A percentile compares a stretch with the other conserved stretches of the same genome.
Evolutionary conservation across 2,888 invertebrate species (phyloP).

Genomic region (Drosophila prostipennis): DNA sequence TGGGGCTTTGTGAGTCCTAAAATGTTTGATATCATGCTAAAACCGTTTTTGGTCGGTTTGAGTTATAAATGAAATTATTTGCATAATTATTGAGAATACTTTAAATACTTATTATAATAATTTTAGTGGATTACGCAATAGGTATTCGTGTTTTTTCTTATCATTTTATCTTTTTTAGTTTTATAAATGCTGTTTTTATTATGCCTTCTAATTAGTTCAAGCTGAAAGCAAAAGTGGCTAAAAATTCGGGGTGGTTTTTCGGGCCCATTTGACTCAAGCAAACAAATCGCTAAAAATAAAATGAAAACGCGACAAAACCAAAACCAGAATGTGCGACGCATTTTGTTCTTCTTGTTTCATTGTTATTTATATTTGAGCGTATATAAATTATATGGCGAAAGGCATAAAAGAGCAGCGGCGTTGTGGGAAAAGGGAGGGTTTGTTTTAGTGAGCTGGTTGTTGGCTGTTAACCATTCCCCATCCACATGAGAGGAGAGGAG

Average conservation of each 20-base stretch:
- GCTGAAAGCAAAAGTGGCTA: neutral
- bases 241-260: neutral
- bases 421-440: slow-evolving; percentile 4
- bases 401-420: slow-evolving; percentile 63
- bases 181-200: no score
- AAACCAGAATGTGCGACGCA: slow-evolving; percentile 33
- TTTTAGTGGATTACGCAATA: neutral
- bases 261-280: slow-evolving; percentile 22
- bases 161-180: neutral
- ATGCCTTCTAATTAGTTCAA: slow-evolving; percentile 5
- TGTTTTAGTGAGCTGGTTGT: slow-evolving; percentile 29
- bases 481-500: slow-evolving; percentile 1
- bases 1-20: neutral
- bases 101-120: no score
- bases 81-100: no score
- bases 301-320: slow-evolving; percentile 22
- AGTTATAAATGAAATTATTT: neutral
- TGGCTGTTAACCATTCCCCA: slow-evolving; percentile 17
- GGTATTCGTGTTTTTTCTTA: no score
- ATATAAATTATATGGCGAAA: slow-evolving; percentile 57
- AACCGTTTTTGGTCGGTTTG: neutral
- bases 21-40: neutral
- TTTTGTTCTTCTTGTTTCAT: slow-evolving; percentile 38
- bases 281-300: slow-evolving; percentile 36
- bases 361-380: slow-evolving; percentile 57